Base-by-base conservation (phyloP, 1,140 invertebrate genomes). In the Mizuhopecten yessoensis region DNA sequence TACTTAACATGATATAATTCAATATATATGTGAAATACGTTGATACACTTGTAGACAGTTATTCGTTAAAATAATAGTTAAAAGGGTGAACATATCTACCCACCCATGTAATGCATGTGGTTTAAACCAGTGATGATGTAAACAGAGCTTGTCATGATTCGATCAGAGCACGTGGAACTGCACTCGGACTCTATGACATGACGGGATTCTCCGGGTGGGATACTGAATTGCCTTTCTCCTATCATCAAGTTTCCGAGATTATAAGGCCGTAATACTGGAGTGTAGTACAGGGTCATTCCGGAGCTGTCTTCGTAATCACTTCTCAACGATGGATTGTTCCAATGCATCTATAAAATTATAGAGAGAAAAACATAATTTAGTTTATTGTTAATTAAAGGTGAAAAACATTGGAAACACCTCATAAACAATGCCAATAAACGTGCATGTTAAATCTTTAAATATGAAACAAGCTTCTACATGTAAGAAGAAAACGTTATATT, bases 21-120 rank as follows among this genome's bases (percentile, higher is more conserved):
- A 45, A 45, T 1, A 10, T 45, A 20, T 1, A 1, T 13, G 9
- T 13, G 1, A 20, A 9, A 45, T 1, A 45, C 42, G 42, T 17
- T 7, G 5, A 39, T 5, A 39, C 42, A 17, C 0, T 45, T 13
- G 0, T 45, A 0, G 0, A 45, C 42, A 45, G 1, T 15, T 17
- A 17, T 17, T 17, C 13, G 36, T 39, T 13, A 39, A 39, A 39
- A 49, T 49, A 17, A 49, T 49, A 49, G 11, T 49, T 23, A 20
- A 20, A 15, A 23, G 3, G 3, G 45, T 17, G 23, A 75, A 17
- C 0, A 29, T 75, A 17, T 75, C 2, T 0, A 75, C 90, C 36
- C 90, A 94, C 94, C 94, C 49, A 93, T 88, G 29, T 88, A 42
- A 92, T 94, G 94, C 93, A 94, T 94, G 91, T 94, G 94, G 42